A percentile compares a stretch with the other conserved stretches of the same genome.
phyloP scores from a whole-genome alignment of 64 coral and sea anemone genomes.

The Stylophora pistillata region DNA sequence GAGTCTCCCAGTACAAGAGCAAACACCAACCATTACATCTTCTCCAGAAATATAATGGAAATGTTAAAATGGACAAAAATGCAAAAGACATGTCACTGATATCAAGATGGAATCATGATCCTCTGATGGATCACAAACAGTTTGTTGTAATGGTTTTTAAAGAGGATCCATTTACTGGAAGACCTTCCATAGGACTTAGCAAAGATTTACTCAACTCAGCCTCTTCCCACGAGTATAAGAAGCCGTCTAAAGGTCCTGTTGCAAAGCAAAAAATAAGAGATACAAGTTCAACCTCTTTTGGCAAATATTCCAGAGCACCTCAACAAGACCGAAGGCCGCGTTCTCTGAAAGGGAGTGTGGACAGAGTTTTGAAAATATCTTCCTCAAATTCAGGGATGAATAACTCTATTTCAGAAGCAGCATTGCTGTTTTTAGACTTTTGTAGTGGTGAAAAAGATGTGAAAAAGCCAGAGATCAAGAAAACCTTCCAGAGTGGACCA shows the following conservation, averaged over 20 bases:
- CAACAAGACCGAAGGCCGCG: not conserved
- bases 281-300: not conserved
- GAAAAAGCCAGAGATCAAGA: constrained; percentile 3
- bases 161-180: not conserved
- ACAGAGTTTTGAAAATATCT: not conserved
- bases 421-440: constrained; percentile 13
- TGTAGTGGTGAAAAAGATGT: not conserved
- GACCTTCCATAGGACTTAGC: not conserved
- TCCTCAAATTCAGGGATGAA: not conserved
- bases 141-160: constrained; percentile 47
- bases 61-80: not conserved
- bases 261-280: not conserved
- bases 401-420: not conserved
- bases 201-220: not conserved
- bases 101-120: constrained; percentile 12
- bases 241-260: not conserved
- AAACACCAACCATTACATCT: not conserved
- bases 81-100: not conserved
- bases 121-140: constrained; percentile 33
- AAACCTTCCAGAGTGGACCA: not conserved
- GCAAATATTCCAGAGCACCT: not conserved
- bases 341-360: not conserved
- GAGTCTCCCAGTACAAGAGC: not conserved
- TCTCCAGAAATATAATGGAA: not conserved
- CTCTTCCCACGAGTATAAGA: not conserved